These are phyloP conservation scores for Dugesia japonica DNA, from an alignment of 2,888 invertebrate genomes.

Conservation along the genomic window DNA sequence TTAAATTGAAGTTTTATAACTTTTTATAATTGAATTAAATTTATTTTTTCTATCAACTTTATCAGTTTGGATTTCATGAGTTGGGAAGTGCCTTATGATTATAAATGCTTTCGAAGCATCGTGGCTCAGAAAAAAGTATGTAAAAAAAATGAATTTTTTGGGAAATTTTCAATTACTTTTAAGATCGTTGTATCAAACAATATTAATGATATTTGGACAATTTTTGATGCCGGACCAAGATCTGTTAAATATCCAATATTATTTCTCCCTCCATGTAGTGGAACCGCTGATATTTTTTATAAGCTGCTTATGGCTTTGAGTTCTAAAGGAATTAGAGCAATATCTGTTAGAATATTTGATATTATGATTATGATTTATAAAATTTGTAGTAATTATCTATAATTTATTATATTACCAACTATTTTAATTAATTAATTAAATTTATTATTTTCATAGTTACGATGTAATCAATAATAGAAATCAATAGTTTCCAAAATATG, in stretches of 20 bases:
- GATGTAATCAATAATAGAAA: too few relatives aligned
- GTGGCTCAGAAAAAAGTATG: not conserved
- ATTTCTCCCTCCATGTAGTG: conserved; percentile 72
- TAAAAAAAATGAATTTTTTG: not conserved
- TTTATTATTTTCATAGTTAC: too few relatives aligned
- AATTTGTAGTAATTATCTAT: too few relatives aligned
- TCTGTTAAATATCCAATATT: conserved; percentile 62
- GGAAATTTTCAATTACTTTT: not conserved
- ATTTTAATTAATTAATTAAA: too few relatives aligned
- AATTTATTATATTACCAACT: too few relatives aligned
- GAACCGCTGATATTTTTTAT: conserved; percentile 71
- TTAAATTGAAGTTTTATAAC: too few relatives aligned
- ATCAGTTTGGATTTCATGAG: too few relatives aligned
- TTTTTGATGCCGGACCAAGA: conserved; percentile 73
- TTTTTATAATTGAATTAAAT: too few relatives aligned
- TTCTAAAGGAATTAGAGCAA: conserved; percentile 64
- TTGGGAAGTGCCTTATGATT: not conserved
- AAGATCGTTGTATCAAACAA: conserved; percentile 58
- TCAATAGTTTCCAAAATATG: too few relatives aligned
- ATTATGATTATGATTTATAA: not conserved
- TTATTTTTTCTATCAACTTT: too few relatives aligned
- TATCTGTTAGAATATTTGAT: conserved; percentile 53
- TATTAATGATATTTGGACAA: conserved; percentile 66
- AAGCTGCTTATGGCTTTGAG: conserved; percentile 65
- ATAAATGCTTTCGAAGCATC: not conserved